Conservation (phyloP, 2,113 vertebrate species). For the Chionodraco myersi region DNA sequence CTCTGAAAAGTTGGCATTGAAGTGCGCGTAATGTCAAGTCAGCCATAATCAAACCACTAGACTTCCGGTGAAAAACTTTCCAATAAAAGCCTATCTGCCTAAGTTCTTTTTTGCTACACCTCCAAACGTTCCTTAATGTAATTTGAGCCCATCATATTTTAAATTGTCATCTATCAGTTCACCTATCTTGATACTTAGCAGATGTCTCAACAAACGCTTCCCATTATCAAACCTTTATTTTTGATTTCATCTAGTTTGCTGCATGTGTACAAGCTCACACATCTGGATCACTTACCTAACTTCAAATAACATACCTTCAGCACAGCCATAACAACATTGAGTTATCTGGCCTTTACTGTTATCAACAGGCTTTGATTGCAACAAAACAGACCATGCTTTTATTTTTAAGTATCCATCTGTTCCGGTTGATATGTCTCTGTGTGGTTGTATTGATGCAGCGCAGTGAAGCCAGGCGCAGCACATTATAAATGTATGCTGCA, state of each 20-base stretch:
- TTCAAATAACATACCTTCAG: background rate
- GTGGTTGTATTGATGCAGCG: conserved; percentile 32
- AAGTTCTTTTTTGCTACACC: background rate
- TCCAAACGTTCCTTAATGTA: background rate
- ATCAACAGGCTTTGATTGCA: no score
- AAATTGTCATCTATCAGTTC: background rate
- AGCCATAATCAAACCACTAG: rapidly evolving
- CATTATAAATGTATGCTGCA: conserved; percentile 32
- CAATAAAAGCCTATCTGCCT: conserved; percentile 2
- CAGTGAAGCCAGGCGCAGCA: conserved; percentile 49
- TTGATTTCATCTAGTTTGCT: background rate
- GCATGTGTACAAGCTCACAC: background rate
- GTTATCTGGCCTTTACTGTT: background rate
- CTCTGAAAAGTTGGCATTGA: conserved; percentile 68
- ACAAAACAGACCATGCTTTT: conserved; percentile 37
- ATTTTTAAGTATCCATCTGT: conserved; percentile 14
- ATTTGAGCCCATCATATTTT: no score
- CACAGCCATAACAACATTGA: background rate
- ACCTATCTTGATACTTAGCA: background rate
- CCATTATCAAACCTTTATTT: background rate
- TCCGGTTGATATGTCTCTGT: conserved; percentile 26
- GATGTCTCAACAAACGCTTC: background rate
- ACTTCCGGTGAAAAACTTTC: conserved; percentile 37
- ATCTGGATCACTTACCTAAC: background rate
- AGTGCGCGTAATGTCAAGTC: conserved; percentile 61